phyloP scores from a whole-genome alignment of 1,140 invertebrate species.

The Drosophila arizonae region DNA sequence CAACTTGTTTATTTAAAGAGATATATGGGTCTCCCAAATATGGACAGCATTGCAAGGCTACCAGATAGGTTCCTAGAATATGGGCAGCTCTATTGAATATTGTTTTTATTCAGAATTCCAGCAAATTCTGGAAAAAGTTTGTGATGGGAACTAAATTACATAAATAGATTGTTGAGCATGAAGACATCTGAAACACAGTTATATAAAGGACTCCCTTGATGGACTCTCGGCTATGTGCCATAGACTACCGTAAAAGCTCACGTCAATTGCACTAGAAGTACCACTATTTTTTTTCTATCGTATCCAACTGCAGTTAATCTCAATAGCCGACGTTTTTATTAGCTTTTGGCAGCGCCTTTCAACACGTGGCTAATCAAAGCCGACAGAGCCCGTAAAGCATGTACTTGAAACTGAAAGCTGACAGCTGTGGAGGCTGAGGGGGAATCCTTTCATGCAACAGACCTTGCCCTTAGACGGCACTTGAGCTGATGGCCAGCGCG shows the following conservation, averaged over 20 bases:
- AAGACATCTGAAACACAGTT: background rate
- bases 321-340: conserved; percentile 49
- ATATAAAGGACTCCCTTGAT: background rate
- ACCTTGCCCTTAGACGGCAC: conserved; percentile 55
- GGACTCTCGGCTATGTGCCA: background rate
- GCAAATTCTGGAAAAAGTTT: background rate
- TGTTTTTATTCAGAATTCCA: background rate
- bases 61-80: too few species aligned
- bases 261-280: background rate
- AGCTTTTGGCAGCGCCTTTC: conserved; percentile 27
- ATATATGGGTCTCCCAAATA: too few species aligned
- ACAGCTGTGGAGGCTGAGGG: background rate
- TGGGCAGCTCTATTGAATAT: too few species aligned
- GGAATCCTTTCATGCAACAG: conserved; percentile 44
- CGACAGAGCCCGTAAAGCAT: conserved; percentile 30
- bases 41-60: too few species aligned
- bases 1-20: too few species aligned
- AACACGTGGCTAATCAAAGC: conserved; percentile 63
- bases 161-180: too few species aligned
- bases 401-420: conserved; percentile 55
- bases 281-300: background rate
- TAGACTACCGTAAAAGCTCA: background rate
- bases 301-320: conserved; percentile 31
- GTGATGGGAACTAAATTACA: too few species aligned
- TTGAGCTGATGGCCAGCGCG: conserved; percentile 48